Base-by-base conservation (phyloP, 2,113 vertebrate genomes). In the Carassius carassius region DNA sequence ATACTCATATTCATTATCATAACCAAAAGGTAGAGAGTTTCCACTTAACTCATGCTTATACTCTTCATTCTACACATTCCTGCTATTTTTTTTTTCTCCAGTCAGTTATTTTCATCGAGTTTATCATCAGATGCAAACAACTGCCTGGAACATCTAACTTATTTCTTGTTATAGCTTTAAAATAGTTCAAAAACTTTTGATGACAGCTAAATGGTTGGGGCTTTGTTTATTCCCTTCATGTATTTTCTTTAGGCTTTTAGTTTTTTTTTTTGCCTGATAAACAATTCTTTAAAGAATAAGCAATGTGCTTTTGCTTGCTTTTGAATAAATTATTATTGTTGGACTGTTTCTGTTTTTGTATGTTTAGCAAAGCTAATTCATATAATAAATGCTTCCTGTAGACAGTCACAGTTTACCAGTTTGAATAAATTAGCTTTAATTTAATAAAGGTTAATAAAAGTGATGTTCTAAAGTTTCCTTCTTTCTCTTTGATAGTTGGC, bases 21-120 rank as follows among this genome's bases (percentile, higher is more conserved):
- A 83, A 25, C 21, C 79, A 67, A 84, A 78, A 32, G 49, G 32
- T 77, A 81, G 78, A 69, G 47, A 67, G 47, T n/a, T 16, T 70
- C 10, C 4, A 21, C 19, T 9, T 0, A 11, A 17, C 14, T 67
- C 21, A 35, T 56, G 19, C 77, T 37, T 82, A 41, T 35, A 21
- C 56, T 17, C 32, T 37, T 17, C 62, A 23, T 72, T 85, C 78
- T 72, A 41, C 63, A 79, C 65, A 78, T 78, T 74, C 35, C 32
- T 70, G 9, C 17, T 2, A 70, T 80, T 70, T 69, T 84, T 35
- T 49, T 32, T 35, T 49, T 32, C 62, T 35, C n/a, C 41, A 21
- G 19, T 14, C 9, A 51, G 82, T 14, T 41, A 3, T 75, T 84
- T 62, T 76, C 12, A 47, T 76, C 47, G 12, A 44, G 51, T 73